phyloP scores from a whole-genome alignment of 2,113 vertebrate genomes.

The Thymallus thymallus region DNA sequence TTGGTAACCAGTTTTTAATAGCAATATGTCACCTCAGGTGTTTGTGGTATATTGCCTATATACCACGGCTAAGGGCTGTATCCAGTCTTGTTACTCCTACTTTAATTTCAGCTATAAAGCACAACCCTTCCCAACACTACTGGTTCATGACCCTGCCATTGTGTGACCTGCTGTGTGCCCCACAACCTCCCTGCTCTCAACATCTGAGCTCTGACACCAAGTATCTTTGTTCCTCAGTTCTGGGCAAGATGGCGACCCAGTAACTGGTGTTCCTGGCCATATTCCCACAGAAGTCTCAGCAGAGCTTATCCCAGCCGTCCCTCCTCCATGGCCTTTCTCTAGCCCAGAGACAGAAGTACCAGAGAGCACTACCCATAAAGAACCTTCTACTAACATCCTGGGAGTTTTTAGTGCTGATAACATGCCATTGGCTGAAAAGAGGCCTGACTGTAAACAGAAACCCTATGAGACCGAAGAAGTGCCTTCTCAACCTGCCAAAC shows the following conservation, averaged over 20 bases:
- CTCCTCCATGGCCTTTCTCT: slow-evolving; percentile 72
- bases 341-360: slow-evolving; percentile 15
- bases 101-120: not conserved
- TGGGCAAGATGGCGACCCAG: slow-evolving; percentile 12
- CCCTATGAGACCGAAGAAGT: not conserved
- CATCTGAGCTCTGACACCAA: slow-evolving; percentile 48
- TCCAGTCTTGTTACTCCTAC: not conserved
- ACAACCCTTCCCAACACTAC: not conserved
- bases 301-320: slow-evolving; percentile 65
- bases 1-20: too few species aligned
- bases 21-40: too few species aligned
- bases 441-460: slow-evolving; percentile 28
- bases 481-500: not conserved
- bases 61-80: too few species aligned
- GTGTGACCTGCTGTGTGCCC: not conserved
- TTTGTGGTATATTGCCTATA: too few species aligned
- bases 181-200: slow-evolving; percentile 9
- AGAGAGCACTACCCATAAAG: slow-evolving; percentile 44
- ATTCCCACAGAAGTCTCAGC: slow-evolving; percentile 14
- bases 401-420: too few species aligned
- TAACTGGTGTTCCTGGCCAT: not conserved
- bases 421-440: slow-evolving; percentile 9
- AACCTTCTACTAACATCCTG: slow-evolving; percentile 50
- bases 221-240: slow-evolving; percentile 69
- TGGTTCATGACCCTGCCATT: not conserved